Conservation (phyloP, 1,140 invertebrate species). For the Aphelinus certus region DNA sequence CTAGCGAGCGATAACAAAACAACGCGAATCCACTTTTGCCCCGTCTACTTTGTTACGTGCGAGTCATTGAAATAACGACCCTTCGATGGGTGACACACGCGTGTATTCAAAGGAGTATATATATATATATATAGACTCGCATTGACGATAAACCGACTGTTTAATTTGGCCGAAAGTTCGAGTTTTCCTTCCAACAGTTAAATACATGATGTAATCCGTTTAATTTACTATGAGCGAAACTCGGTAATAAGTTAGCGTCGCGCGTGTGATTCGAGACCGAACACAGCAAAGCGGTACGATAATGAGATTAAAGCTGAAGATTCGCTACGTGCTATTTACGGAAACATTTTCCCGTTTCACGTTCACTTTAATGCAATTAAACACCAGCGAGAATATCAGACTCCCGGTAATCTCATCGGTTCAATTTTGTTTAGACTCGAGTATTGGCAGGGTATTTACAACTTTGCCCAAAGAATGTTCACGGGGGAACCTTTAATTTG, state of each 20-base stretch:
- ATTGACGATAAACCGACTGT: background rate
- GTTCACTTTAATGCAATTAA: constrained; percentile 12
- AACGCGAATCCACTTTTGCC: too few relatives aligned
- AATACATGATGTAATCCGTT: background rate
- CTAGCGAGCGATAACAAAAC: too few relatives aligned
- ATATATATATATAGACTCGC: background rate
- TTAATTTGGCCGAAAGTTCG: background rate
- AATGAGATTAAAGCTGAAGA: constrained; percentile 17
- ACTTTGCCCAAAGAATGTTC: too few relatives aligned
- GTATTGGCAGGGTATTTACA: too few relatives aligned
- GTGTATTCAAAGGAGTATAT: background rate
- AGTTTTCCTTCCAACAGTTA: background rate
- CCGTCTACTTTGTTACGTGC: too few relatives aligned
- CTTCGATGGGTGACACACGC: too few relatives aligned
- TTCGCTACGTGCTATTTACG: constrained; percentile 1
- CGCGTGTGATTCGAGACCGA: background rate
- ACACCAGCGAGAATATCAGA: background rate
- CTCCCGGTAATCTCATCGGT: background rate
- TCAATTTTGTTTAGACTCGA: background rate
- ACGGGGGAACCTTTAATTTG: too few relatives aligned
- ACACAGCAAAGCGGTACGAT: background rate
- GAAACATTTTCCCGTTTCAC: constrained; percentile 2
- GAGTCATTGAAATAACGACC: too few relatives aligned
- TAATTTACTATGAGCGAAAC: background rate
- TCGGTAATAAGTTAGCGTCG: too few relatives aligned